Conservation (phyloP, 2,113 vertebrate genomes). For the Semnornis frantzii region DNA sequence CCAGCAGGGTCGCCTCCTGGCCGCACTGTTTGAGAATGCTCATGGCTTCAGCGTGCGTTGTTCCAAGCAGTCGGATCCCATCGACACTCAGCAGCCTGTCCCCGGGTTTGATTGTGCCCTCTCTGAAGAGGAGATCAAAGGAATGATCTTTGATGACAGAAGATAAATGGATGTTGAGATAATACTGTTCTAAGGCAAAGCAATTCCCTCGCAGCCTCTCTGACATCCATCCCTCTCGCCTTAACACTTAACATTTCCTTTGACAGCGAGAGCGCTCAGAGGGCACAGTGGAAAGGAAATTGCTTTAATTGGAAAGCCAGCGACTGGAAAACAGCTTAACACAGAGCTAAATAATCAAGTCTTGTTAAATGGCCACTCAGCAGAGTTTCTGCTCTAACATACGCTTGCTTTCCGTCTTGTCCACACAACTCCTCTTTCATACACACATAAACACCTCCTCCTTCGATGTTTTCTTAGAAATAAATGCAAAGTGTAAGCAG, state of each 20-base stretch:
- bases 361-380: background rate
- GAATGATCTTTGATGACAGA: conserved; percentile 57
- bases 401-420: conserved; percentile 5
- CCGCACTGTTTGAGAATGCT: conserved; percentile 97
- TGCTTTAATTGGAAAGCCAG: conserved; percentile 61
- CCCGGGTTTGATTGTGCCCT: conserved; percentile 94
- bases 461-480: background rate
- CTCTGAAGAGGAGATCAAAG: conserved; percentile 78
- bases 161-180: conserved; percentile 27
- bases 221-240: conserved; percentile 21
- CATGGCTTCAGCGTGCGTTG: conserved; percentile 92
- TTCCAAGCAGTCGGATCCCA: conserved; percentile 94
- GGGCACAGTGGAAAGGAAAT: conserved; percentile 46
- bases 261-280: conserved; percentile 33
- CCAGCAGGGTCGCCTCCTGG: conserved; percentile 92
- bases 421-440: conserved; percentile 3
- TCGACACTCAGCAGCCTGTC: conserved; percentile 96
- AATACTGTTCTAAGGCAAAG: conserved; percentile 46
- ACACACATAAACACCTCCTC: background rate
- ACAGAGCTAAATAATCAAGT: conserved; percentile 48
- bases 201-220: background rate
- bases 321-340: conserved; percentile 54
- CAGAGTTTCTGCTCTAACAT: conserved; percentile 46
- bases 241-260: conserved; percentile 54
- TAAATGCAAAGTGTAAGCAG: background rate